Conservation (phyloP, 2,888 invertebrate species). For the Alloplasta piceator region DNA sequence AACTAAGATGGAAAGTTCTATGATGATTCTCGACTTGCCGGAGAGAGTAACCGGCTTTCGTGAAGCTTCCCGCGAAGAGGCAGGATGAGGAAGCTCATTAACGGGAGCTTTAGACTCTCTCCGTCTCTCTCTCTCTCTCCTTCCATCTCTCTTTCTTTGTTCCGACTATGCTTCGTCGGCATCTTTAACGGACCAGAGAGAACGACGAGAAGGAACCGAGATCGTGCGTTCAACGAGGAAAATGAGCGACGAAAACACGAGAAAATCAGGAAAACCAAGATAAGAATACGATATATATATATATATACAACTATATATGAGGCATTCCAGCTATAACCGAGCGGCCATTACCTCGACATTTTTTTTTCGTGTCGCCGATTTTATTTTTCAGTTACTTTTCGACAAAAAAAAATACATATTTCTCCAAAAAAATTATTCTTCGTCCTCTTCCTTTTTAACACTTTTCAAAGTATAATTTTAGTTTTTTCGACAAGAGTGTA, state of each 20-base stretch:
- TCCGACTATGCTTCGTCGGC: conserved; percentile 18
- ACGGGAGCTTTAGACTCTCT: conserved; percentile 79
- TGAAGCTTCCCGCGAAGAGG: conserved; percentile 72
- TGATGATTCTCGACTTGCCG: conserved; percentile 41
- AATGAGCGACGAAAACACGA: conserved; percentile 21
- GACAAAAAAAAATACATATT: too few species aligned
- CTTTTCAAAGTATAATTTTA: too few species aligned
- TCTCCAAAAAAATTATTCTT: too few species aligned
- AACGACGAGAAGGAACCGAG: not conserved
- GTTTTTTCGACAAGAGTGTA: too few species aligned
- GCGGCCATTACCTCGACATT: too few species aligned
- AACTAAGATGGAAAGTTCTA: not conserved
- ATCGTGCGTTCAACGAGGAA: not conserved
- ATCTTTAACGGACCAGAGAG: conserved; percentile 32
- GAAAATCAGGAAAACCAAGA: conserved; percentile 15
- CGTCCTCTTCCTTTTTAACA: too few species aligned
- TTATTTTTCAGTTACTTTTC: too few species aligned
- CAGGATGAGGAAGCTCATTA: conserved; percentile 82
- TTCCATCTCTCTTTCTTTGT: conserved; percentile 51
- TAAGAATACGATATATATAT: conserved; percentile 26
- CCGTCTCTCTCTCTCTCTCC: conserved; percentile 65
- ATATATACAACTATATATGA: not conserved
- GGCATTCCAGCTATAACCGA: too few species aligned
- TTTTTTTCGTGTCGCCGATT: too few species aligned
- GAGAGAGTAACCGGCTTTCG: conserved; percentile 80